Conservation (phyloP, 2,113 vertebrate genomes). For the Saiga tatarica region DNA sequence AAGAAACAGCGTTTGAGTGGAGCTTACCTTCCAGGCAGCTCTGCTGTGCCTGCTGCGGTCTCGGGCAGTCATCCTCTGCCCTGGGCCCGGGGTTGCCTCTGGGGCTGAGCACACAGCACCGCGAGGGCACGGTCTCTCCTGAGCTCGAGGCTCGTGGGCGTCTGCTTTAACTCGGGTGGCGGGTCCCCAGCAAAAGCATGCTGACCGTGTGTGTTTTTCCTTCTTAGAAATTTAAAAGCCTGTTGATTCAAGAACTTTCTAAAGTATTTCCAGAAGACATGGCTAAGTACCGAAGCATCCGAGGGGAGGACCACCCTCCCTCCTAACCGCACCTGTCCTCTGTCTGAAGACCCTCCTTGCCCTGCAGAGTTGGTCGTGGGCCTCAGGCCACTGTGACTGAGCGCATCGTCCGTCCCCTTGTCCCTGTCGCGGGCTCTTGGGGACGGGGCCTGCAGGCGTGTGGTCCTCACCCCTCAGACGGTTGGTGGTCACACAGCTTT, state of each 20-base stretch:
- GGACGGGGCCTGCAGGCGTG: not conserved
- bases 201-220: slow-evolving; percentile 21
- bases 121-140: rapidly evolving
- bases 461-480: rapidly evolving
- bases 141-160: rapidly evolving
- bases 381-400: not conserved
- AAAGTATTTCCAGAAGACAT: slow-evolving; percentile 99
- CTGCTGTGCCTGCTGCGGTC: rapidly evolving
- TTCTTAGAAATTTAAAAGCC: slow-evolving; percentile 97
- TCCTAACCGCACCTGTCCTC: slow-evolving; percentile 80
- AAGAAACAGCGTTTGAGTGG: not conserved
- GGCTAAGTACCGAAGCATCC: slow-evolving; percentile 95
- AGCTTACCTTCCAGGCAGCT: no score
- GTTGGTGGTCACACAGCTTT: no score
- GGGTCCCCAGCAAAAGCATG: not conserved
- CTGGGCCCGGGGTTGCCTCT: rapidly evolving
- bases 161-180: not conserved
- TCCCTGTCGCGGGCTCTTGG: not conserved
- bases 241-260: slow-evolving; percentile 94
- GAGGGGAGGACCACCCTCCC: slow-evolving; percentile 91
- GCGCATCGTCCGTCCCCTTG: rapidly evolving
- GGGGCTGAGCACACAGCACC: rapidly evolving
- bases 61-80: rapidly evolving
- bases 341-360: not conserved
- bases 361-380: not conserved